phyloP scores from a whole-genome alignment of 1,140 invertebrate species.

The Drosophila ironensis region DNA sequence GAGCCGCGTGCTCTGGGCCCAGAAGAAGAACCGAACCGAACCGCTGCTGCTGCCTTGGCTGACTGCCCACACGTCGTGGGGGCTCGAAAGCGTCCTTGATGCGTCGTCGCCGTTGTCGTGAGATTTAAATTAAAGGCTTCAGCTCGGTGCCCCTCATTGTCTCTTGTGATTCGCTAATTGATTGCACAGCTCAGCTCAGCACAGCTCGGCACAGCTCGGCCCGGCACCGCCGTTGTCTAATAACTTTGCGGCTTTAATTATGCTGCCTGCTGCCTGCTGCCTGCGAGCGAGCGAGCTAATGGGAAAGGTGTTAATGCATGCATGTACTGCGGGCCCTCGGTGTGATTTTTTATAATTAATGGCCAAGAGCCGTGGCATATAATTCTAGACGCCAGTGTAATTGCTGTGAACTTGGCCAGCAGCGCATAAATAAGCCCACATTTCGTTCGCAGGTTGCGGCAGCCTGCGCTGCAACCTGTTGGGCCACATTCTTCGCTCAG shows the following conservation, averaged over 20 bases:
- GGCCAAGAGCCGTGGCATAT: slow-evolving; percentile 38
- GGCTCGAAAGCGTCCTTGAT: slow-evolving; percentile 66
- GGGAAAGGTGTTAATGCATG: slow-evolving; percentile 72
- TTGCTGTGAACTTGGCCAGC: slow-evolving; percentile 67
- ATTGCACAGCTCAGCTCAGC: slow-evolving; percentile 78
- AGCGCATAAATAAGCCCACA: slow-evolving; percentile 26
- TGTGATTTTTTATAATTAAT: slow-evolving; percentile 58
- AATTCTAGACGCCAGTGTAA: slow-evolving; percentile 63
- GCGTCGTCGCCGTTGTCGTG: too few relatives aligned
- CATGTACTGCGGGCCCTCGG: slow-evolving; percentile 4
- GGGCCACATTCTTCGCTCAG: slow-evolving; percentile 40
- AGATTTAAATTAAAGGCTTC: slow-evolving; percentile 71
- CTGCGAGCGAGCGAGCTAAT: too few relatives aligned
- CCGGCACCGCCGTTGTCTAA: slow-evolving; percentile 73
- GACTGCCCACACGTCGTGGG: slow-evolving; percentile 48
- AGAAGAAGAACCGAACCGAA: slow-evolving; percentile 10
- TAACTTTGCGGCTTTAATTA: slow-evolving; percentile 73
- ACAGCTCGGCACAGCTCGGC: too few relatives aligned
- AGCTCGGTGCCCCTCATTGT: slow-evolving; percentile 49
- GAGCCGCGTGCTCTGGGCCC: slow-evolving; percentile 33
- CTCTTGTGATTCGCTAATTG: slow-evolving; percentile 59
- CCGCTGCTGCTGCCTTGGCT: slow-evolving; percentile 29
- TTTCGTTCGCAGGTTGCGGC: slow-evolving; percentile 7
- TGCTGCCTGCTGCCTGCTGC: too few relatives aligned
- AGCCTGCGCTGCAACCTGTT: slow-evolving; percentile 47